Percentiles rank a stretch among this genome's conserved stretches.
phyloP scores from a whole-genome alignment of 2,888 invertebrate species.

The Stenolophus ochropezus region DNA sequence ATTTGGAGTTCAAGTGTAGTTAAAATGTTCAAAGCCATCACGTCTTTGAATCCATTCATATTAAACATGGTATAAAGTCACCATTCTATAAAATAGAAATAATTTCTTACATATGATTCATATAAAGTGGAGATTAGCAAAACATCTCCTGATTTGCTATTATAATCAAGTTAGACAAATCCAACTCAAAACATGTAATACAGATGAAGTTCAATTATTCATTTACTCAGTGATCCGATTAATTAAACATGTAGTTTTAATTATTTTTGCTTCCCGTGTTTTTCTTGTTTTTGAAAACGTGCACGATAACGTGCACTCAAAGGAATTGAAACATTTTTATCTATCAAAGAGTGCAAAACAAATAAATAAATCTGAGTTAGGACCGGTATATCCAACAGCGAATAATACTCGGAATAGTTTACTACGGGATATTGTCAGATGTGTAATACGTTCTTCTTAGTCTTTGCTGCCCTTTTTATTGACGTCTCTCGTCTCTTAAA shows the following conservation, averaged over 20 bases:
- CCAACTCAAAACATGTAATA: neutral
- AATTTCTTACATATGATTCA: too few species aligned
- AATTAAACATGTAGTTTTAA: conserved; percentile 36
- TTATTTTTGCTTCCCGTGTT: neutral
- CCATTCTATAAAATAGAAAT: too few species aligned
- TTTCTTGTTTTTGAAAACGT: neutral
- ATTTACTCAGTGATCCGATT: conserved; percentile 12
- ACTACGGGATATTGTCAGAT: neutral
- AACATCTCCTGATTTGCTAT: too few species aligned
- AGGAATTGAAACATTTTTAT: conserved; percentile 34
- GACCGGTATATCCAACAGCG: neutral
- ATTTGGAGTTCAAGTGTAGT: too few species aligned
- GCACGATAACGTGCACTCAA: conserved; percentile 1
- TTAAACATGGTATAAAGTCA: too few species aligned
- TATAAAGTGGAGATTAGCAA: too few species aligned
- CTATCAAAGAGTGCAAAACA: conserved; percentile 25
- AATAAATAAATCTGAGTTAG: conserved; percentile 16
- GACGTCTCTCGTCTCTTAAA: neutral
- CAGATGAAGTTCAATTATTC: conserved; percentile 26
- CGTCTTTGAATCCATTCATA: too few species aligned
- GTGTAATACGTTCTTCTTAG: conserved; percentile 4
- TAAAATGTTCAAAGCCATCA: too few species aligned
- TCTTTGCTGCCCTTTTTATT: neutral
- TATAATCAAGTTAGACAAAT: too few species aligned
- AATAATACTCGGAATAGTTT: too few species aligned